Conservation (phyloP, 2,113 vertebrate species). For the Symphodus melops region DNA sequence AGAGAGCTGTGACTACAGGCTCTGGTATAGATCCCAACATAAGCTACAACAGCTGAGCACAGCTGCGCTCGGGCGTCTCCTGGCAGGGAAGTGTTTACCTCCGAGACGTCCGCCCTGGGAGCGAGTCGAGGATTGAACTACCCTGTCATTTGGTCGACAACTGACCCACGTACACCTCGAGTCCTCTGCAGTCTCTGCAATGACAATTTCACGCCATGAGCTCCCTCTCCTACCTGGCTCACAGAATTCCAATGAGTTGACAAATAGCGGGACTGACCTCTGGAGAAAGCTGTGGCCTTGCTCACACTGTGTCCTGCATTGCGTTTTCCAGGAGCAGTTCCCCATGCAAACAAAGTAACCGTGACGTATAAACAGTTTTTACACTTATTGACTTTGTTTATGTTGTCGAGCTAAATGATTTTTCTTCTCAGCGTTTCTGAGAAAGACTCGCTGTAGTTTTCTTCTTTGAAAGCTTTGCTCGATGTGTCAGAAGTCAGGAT, state of each 20-base stretch:
- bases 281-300: not conserved
- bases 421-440: not conserved
- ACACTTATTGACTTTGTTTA: not conserved
- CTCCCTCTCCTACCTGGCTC: constrained; percentile 40
- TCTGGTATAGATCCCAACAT: constrained; percentile 35
- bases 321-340: not conserved
- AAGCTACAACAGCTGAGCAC: constrained; percentile 21
- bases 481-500: not conserved
- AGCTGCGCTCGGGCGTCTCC: constrained; percentile 31
- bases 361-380: not conserved
- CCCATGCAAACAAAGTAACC: constrained; percentile 3
- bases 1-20: constrained; percentile 46
- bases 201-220: constrained; percentile 66
- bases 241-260: constrained; percentile 50
- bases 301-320: constrained; percentile 1
- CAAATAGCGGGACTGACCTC: constrained; percentile 48
- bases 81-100: constrained; percentile 39
- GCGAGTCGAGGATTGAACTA: constrained; percentile 39
- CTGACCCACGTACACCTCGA: constrained; percentile 61
- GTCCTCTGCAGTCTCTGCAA: constrained; percentile 53
- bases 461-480: constrained; percentile 3
- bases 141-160: constrained; percentile 65
- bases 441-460: not conserved
- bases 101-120: constrained; percentile 47
- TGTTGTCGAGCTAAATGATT: not conserved